A percentile compares a stretch with the other conserved stretches of the same genome.
These are phyloP conservation scores for Brachionus asplanchnoidis DNA, from an alignment of 1,140 invertebrate genomes.

Conservation along the genomic window DNA sequence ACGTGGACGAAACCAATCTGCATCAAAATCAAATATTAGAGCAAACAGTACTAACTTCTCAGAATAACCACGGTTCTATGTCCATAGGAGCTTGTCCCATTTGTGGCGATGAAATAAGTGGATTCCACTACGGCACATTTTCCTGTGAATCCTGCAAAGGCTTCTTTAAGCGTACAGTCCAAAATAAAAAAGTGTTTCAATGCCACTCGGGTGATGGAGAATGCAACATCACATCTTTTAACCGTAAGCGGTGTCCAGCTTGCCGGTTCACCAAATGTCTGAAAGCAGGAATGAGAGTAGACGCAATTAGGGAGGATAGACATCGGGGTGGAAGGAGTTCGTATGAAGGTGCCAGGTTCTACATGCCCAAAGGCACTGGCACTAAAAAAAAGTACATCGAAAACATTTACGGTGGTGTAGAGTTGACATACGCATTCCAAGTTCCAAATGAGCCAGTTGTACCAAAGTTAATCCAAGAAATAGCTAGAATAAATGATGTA, in stretches of 20 bases:
- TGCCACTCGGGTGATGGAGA: slow-evolving; percentile 74
- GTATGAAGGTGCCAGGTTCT: slow-evolving; percentile 61
- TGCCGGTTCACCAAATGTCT: slow-evolving; percentile 95
- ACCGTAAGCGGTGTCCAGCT: slow-evolving; percentile 90
- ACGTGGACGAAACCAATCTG: background rate
- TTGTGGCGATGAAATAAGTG: slow-evolving; percentile 80
- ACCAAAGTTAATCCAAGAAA: slow-evolving; percentile 1
- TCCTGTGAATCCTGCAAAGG: slow-evolving; percentile 94
- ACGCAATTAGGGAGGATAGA: slow-evolving; percentile 88
- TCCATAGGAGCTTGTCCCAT: slow-evolving; percentile 77
- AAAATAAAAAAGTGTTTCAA: slow-evolving; percentile 92
- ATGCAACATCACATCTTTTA: slow-evolving; percentile 81
- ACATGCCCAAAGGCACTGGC: slow-evolving; percentile 44
- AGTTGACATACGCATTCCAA: slow-evolving; percentile 42
- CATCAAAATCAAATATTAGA: background rate
- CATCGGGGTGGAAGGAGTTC: slow-evolving; percentile 88
- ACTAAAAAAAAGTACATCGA: slow-evolving; percentile 43
- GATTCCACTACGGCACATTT: slow-evolving; percentile 68
- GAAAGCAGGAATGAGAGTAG: slow-evolving; percentile 89
- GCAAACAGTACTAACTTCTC: background rate
- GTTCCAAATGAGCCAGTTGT: slow-evolving; percentile 42
- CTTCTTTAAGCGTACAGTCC: slow-evolving; percentile 94
- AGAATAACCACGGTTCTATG: background rate
- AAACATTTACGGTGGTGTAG: slow-evolving; percentile 40
- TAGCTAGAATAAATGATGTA: slow-evolving; percentile 38